phyloP scores from a whole-genome alignment of 2,797 vertebrate genomes.

The Heterohyrax brucei region DNA sequence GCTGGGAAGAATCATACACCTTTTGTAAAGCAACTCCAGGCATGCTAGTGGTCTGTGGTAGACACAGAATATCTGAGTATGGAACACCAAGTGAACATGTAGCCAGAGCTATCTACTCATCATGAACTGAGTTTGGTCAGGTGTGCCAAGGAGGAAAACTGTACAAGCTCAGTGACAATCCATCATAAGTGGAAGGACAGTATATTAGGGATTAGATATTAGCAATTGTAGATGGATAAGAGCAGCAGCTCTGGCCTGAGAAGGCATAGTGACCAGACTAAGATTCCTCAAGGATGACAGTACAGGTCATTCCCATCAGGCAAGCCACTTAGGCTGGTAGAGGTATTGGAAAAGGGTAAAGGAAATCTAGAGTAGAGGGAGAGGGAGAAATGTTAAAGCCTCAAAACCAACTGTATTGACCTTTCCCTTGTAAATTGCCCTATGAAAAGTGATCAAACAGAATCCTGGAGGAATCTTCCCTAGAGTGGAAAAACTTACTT shows the following conservation, averaged over 20 bases:
- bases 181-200: too few species aligned
- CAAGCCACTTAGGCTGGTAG: not conserved
- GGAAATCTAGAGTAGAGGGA: not conserved
- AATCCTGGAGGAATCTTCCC: not conserved
- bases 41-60: too few species aligned
- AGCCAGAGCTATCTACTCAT: too few species aligned
- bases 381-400: not conserved
- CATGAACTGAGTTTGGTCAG: too few species aligned
- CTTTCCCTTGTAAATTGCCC: not conserved
- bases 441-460: not conserved
- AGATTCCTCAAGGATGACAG: not conserved
- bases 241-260: not conserved
- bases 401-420: not conserved
- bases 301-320: not conserved
- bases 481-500: too few species aligned
- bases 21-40: too few species aligned
- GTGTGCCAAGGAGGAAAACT: too few species aligned
- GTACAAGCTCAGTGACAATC: too few species aligned
- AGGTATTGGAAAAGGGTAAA: not conserved
- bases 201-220: too few species aligned
- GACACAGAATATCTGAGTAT: too few species aligned
- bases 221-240: not conserved
- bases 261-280: not conserved
- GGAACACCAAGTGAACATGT: too few species aligned
- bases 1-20: too few species aligned